Conservation (phyloP, 2,113 vertebrate genomes). For the Scartelaos histophorus region DNA sequence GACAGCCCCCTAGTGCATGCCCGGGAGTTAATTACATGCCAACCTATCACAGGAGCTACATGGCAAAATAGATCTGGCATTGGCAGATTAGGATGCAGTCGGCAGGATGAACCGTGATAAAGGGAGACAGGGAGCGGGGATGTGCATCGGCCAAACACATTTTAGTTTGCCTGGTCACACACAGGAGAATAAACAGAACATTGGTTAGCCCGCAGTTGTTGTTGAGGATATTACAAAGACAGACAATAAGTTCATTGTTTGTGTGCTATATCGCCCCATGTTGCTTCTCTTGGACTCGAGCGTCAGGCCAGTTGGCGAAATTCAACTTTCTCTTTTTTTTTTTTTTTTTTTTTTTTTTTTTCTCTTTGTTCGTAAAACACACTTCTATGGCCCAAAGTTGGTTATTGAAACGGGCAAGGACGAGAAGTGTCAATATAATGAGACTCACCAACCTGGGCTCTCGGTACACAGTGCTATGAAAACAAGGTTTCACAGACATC, state of each 20-base stretch:
- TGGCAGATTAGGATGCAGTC: constrained; percentile 52
- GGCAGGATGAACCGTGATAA: constrained; percentile 18
- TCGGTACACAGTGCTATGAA: constrained; percentile 44
- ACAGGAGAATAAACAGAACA: constrained; percentile 27
- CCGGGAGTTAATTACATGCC: constrained; percentile 74
- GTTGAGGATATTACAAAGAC: constrained; percentile 62
- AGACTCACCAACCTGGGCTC: constrained; percentile 54
- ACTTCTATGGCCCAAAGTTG: constrained; percentile 52
- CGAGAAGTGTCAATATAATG: constrained; percentile 67
- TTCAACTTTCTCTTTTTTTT: constrained; percentile 26
- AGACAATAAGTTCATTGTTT: constrained; percentile 62
- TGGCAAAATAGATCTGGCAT: constrained; percentile 67
- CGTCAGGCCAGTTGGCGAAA: constrained; percentile 54
- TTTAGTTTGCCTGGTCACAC: constrained; percentile 34
- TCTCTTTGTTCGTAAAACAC: no score
- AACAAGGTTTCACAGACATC: constrained; percentile 44
- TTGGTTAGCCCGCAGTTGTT: constrained; percentile 47
- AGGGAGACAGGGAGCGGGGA: constrained; percentile 9
- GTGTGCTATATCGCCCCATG: constrained; percentile 64
- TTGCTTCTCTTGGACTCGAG: constrained; percentile 43
- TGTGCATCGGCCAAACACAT: constrained; percentile 39
- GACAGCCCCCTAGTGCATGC: constrained; percentile 65
- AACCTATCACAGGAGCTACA: constrained; percentile 66
- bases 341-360: constrained; percentile 43
- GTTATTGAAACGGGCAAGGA: constrained; percentile 66